A percentile compares a stretch with the other conserved stretches of the same genome.
Evolutionary conservation across 2,113 vertebrate species (phyloP).

Genomic region (Pteruthius melanotis): DNA sequence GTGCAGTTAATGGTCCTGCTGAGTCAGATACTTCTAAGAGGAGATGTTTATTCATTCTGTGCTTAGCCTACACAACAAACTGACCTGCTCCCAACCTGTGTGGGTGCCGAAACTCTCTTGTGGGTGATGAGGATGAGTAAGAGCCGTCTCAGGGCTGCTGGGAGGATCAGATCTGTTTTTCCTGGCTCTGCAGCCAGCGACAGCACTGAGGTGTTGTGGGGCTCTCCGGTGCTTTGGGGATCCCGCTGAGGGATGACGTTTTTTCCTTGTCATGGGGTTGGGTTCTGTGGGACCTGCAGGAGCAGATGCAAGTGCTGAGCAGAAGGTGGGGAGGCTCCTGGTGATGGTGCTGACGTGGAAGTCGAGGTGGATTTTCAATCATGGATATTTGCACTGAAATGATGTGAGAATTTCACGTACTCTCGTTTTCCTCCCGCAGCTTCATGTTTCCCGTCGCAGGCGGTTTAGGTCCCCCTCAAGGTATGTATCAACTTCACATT

Average conservation of each 20-base stretch:
- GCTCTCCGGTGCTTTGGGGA: not conserved
- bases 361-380: not conserved
- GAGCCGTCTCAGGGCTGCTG: not conserved
- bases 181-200: not conserved
- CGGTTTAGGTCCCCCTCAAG: conserved; percentile 88
- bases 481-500: conserved; percentile 68
- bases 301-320: not conserved
- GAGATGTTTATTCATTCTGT: conserved; percentile 30
- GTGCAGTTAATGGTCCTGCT: conserved; percentile 1
- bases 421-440: conserved; percentile 71
- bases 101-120: not conserved
- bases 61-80: not conserved
- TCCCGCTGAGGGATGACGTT: fast-evolving
- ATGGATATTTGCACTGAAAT: not conserved
- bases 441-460: conserved; percentile 94
- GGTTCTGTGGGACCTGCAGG: not conserved
- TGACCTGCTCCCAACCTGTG: not conserved
- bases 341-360: fast-evolving
- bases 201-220: not conserved
- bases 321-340: not conserved
- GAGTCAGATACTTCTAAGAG: conserved; percentile 5
- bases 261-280: fast-evolving
- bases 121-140: conserved; percentile 20
- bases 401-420: not conserved
- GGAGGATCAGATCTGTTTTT: not conserved